Evolutionary conservation across 2,113 vertebrate species (phyloP).

Genomic region (Microcebus tavaratra): DNA sequence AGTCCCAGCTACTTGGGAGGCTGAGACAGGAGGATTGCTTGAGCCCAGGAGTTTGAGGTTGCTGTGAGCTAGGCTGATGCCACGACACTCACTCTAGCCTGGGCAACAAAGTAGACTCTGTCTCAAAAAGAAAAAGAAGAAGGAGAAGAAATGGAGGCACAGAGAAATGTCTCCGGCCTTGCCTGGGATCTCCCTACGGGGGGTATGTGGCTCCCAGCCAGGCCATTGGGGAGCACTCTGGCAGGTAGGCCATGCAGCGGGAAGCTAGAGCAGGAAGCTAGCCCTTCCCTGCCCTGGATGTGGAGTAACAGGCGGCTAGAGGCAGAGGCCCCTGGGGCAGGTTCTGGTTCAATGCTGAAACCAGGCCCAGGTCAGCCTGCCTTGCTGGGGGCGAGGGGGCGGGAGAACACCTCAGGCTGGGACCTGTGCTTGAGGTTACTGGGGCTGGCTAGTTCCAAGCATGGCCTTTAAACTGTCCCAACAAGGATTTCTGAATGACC

Average conservation of each 20-base stretch:
- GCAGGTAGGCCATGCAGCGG: not conserved
- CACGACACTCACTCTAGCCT: no score
- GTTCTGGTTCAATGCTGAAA: not conserved
- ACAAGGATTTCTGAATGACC: not conserved
- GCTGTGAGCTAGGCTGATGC: no score
- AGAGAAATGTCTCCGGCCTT: not conserved
- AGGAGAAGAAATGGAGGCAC: not conserved
- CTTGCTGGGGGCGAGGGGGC: fast-evolving
- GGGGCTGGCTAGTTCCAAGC: not conserved
- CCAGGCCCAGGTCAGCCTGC: not conserved
- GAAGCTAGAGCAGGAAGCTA: not conserved
- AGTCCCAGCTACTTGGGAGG: no score
- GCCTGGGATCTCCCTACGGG: not conserved
- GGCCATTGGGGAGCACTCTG: not conserved
- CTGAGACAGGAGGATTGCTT: no score
- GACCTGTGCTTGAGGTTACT: not conserved
- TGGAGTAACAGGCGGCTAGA: not conserved
- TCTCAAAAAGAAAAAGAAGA: no score
- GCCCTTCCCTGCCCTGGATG: not conserved
- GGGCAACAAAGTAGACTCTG: no score
- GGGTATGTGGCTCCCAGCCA: not conserved
- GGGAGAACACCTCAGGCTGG: not conserved
- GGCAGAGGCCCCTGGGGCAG: not conserved
- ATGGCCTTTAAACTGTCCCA: not conserved
- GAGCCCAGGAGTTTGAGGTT: no score